Evolutionary conservation across 2,888 invertebrate species (phyloP), one percentile per base, ranked within the genome.

Genomic region (Leptinotarsa rubiginosa): DNA sequence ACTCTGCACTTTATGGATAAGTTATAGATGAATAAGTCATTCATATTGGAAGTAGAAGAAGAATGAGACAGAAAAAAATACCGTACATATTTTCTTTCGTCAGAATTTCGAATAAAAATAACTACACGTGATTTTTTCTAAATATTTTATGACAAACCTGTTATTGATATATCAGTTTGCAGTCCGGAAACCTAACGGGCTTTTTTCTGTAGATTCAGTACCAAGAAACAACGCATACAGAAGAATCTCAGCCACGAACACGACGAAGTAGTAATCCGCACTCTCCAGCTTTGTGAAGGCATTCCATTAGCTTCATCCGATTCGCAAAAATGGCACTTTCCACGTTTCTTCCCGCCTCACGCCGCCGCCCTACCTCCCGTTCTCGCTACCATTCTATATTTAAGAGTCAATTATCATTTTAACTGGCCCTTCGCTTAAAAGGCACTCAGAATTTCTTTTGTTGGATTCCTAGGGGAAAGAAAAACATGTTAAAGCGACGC

Each of bases 381-480:
- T 69, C 31, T 67, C 65, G 49, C 69, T 64, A 47, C 79, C 79
- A 77, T 78, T 77, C 79, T 78, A 83, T 82, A 81, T 83, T 84
- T 82, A 81, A 83, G 81, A 83, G 84, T 82, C 85, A 85, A 86
- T 86, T 86, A 86, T 86, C 86, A 86, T 86, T 86, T 86, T 86
- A 85, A 86, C 85, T 85, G 85, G 83, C 81, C 83, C 82, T 83
- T 83, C 83, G 83, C 85, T 86, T 85, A 85, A 85, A 85, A 85
- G 84, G 83, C 84, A 85, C 84, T 84, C 83, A 81, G 83, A 80
- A 81, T 82, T 83, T 84, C 85, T 85, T 85, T 85, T 85, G 85
- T 85, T 81, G 82, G 82, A 83, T 81, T 84, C 82, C 83, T 79
- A 78, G 67, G 68, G 75, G 75, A 75, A 82, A 82, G 81, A 79